Conservation (phyloP, 64 coral and sea anemone species). For the Actinia equina region DNA sequence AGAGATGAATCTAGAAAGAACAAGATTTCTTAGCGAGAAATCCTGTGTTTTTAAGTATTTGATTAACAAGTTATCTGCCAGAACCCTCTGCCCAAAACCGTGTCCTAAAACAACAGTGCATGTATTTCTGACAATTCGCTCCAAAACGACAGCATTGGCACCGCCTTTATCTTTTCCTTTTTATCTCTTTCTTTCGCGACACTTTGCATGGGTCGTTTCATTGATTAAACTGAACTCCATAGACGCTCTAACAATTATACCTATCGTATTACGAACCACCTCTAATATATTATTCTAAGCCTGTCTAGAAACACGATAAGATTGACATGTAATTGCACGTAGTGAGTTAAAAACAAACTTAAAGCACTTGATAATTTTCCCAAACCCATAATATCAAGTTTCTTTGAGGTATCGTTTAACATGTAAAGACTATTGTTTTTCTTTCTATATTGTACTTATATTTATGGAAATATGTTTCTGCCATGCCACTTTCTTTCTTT, state of each 20-base stretch:
- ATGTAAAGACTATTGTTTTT: background rate
- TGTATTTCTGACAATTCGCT: background rate
- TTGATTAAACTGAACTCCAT: background rate
- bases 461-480: too few species aligned
- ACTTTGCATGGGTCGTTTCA: background rate
- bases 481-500: too few species aligned
- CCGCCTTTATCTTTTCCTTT: background rate
- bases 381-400: background rate
- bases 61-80: background rate
- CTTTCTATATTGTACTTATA: too few species aligned
- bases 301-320: background rate
- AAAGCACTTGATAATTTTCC: background rate
- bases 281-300: background rate
- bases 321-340: background rate
- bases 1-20: background rate
- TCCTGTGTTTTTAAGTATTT: background rate
- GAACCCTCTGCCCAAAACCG: background rate
- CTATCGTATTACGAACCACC: background rate
- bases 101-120: background rate
- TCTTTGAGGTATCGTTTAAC: background rate
- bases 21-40: background rate
- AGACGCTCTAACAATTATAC: background rate
- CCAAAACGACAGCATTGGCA: background rate
- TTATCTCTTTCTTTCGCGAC: background rate
- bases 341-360: background rate